A percentile compares a stretch with the other conserved stretches of the same genome.
phyloP scores from a whole-genome alignment of 2,113 vertebrate genomes.

The Eretmochelys imbricata region DNA sequence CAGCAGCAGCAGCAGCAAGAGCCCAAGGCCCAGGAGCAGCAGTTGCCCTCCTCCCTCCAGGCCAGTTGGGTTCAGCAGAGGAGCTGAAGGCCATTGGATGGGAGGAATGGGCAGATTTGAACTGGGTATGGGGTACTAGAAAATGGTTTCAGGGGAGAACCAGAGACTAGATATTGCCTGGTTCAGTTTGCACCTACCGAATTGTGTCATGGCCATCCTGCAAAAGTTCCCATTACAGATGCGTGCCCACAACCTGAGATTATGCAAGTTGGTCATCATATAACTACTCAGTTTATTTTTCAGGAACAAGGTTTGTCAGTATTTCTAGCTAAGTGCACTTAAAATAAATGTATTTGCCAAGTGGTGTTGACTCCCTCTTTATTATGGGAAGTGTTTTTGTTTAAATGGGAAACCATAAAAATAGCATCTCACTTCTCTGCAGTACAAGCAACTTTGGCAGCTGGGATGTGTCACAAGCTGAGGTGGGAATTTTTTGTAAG shows the following conservation, averaged over 20 bases:
- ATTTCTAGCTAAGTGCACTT: constrained; percentile 15
- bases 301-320: not conserved
- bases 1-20: too few species aligned
- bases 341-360: constrained; percentile 31
- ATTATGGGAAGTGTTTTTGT: constrained; percentile 37
- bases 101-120: not conserved
- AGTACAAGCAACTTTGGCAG: not conserved
- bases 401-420: constrained; percentile 36
- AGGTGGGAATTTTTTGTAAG: constrained; percentile 30
- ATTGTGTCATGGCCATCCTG: not conserved
- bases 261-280: not conserved
- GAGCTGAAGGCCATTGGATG: not conserved
- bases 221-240: not conserved
- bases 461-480: not conserved
- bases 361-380: constrained; percentile 23
- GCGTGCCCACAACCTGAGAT: not conserved
- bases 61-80: too few species aligned
- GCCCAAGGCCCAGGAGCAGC: too few species aligned
- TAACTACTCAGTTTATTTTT: not conserved
- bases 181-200: not conserved
- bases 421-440: constrained; percentile 1
- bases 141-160: not conserved
- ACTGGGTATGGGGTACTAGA: not conserved
- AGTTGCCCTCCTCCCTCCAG: too few species aligned
- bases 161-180: not conserved